Conservation (phyloP, 2,113 vertebrate genomes). For the Melanocharis versteri region DNA sequence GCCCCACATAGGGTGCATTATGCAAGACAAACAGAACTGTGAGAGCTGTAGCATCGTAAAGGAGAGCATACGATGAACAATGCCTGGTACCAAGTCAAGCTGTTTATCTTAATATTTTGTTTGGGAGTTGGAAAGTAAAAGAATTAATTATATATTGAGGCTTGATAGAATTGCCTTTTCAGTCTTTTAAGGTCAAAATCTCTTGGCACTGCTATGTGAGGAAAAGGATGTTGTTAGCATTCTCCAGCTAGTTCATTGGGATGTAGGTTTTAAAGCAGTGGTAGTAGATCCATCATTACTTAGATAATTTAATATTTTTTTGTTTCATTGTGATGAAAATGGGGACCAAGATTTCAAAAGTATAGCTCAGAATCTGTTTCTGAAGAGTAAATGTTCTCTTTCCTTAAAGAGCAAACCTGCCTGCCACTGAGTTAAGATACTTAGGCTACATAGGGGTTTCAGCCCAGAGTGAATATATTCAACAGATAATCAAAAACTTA, state of each 20-base stretch:
- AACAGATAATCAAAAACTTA: neutral
- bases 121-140: neutral
- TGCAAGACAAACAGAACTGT: neutral
- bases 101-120: slow-evolving; percentile 21
- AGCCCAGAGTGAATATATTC: neutral
- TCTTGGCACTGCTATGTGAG: neutral
- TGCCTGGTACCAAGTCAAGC: neutral
- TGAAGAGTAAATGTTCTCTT: neutral
- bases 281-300: neutral
- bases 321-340: neutral
- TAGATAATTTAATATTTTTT: neutral
- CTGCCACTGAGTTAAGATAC: neutral
- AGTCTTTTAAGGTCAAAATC: neutral
- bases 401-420: neutral
- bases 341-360: neutral
- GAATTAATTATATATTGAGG: neutral
- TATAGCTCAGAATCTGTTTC: neutral
- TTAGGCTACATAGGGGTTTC: neutral
- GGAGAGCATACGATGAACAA: neutral
- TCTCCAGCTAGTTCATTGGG: neutral
- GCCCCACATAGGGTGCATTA: neutral
- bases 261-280: neutral
- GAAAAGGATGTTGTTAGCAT: neutral
- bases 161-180: neutral
- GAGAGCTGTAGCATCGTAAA: neutral